Conservation (phyloP, 2,888 invertebrate genomes). For the Cantharis lateralis region DNA sequence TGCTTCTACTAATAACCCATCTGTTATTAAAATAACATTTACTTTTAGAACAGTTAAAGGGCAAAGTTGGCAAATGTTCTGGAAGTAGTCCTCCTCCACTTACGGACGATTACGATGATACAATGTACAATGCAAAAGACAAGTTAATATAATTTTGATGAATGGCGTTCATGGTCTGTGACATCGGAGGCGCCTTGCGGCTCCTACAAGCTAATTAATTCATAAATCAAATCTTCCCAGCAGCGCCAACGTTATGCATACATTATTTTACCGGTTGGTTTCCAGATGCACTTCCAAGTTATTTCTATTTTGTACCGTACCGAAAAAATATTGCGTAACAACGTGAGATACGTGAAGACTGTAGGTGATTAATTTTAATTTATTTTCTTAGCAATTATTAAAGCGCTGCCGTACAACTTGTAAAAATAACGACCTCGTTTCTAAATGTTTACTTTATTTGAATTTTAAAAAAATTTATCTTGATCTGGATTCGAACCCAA, state of each 20-base stretch:
- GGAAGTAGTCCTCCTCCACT: neutral
- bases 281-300: slow-evolving; percentile 20
- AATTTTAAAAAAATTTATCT: too few species aligned
- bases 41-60: neutral
- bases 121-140: slow-evolving; percentile 9
- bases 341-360: neutral
- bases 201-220: slow-evolving; percentile 43
- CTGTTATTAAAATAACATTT: slow-evolving; percentile 26
- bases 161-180: slow-evolving; percentile 29
- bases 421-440: neutral
- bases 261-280: slow-evolving; percentile 36
- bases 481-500: too few species aligned
- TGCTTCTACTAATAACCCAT: slow-evolving; percentile 9
- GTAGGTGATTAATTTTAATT: slow-evolving; percentile 6
- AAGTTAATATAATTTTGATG: slow-evolving; percentile 32
- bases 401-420: neutral
- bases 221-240: slow-evolving; percentile 40
- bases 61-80: neutral
- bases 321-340: neutral
- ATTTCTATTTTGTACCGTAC: slow-evolving; percentile 9
- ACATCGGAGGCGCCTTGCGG: slow-evolving; percentile 35
- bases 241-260: slow-evolving; percentile 27
- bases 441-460: neutral
- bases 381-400: neutral
- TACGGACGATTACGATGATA: neutral